phyloP scores from a whole-genome alignment of 1,140 invertebrate species.

The Heliconius eleuchia region DNA sequence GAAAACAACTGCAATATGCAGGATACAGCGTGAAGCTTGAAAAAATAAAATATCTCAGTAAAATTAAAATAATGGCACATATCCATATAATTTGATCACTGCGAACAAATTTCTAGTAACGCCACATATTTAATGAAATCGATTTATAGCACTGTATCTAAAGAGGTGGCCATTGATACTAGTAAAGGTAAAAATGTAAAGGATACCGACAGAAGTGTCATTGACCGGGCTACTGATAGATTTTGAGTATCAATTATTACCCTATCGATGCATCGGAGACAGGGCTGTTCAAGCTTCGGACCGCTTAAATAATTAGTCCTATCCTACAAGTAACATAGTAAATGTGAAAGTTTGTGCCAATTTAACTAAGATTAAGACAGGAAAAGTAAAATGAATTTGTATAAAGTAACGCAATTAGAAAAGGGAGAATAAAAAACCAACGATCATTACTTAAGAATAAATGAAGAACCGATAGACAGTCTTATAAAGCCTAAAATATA shows the following conservation, averaged over 20 bases:
- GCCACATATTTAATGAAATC: not conserved
- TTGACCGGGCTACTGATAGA: conserved; percentile 40
- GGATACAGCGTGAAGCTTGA: not conserved
- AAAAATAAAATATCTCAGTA: not conserved
- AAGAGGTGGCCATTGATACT: not conserved
- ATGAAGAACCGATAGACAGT: too few relatives aligned
- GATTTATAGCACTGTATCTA: conserved; percentile 1
- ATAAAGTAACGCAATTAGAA: too few relatives aligned
- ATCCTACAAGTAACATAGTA: too few relatives aligned
- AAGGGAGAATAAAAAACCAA: too few relatives aligned
- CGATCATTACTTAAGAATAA: too few relatives aligned
- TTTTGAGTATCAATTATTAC: conserved; percentile 10
- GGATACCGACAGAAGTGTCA: conserved; percentile 13
- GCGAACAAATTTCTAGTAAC: not conserved
- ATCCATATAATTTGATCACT: not conserved
- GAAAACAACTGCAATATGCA: too few relatives aligned
- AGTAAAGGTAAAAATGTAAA: not conserved
- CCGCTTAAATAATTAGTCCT: not conserved
- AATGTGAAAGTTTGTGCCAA: too few relatives aligned
- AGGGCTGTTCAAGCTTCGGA: not conserved
- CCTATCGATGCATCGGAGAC: not conserved
- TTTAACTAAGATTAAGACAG: too few relatives aligned
- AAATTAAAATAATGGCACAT: conserved; percentile 6
- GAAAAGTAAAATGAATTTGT: too few relatives aligned
- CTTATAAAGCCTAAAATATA: too few relatives aligned